These are phyloP conservation scores for Sciurus vulgaris DNA, from an alignment of 2,797 vertebrate species.

Conservation along the genomic window DNA sequence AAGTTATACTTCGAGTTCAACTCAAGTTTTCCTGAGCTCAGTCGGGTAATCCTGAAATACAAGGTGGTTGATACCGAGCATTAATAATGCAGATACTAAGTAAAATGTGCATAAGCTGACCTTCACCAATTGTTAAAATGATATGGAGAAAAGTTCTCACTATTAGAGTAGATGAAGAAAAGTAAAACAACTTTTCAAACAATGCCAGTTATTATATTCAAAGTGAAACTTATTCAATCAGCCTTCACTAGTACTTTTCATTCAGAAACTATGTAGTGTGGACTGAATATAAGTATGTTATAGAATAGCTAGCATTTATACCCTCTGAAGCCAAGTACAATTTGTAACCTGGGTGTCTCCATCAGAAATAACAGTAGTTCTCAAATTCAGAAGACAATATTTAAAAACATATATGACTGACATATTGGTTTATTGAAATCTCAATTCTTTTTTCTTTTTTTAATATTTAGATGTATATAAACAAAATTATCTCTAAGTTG, in stretches of 20 bases:
- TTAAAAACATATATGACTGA: background rate
- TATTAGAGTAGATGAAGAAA: background rate
- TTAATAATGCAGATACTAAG: background rate
- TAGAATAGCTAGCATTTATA: background rate
- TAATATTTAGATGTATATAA: background rate
- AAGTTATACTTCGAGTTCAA: background rate
- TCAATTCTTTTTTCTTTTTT: background rate
- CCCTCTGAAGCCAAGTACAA: background rate
- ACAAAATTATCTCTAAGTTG: background rate
- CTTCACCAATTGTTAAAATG: background rate
- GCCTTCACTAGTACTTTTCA: background rate
- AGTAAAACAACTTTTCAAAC: background rate
- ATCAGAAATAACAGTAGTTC: background rate
- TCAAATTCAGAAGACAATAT: background rate
- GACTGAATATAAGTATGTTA: background rate
- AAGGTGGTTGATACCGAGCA: no score
- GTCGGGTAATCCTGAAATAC: background rate
- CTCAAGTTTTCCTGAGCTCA: background rate
- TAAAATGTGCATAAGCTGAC: background rate
- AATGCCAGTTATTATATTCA: background rate
- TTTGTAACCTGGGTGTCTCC: background rate
- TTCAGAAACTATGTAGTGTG: background rate
- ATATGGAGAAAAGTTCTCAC: background rate
- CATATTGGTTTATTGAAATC: background rate
- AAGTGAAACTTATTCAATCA: background rate